A percentile compares a stretch with the other conserved stretches of the same genome.
These are phyloP conservation scores for Tenthredo livida DNA, from an alignment of 2,888 invertebrate genomes.

Conservation along the genomic window DNA sequence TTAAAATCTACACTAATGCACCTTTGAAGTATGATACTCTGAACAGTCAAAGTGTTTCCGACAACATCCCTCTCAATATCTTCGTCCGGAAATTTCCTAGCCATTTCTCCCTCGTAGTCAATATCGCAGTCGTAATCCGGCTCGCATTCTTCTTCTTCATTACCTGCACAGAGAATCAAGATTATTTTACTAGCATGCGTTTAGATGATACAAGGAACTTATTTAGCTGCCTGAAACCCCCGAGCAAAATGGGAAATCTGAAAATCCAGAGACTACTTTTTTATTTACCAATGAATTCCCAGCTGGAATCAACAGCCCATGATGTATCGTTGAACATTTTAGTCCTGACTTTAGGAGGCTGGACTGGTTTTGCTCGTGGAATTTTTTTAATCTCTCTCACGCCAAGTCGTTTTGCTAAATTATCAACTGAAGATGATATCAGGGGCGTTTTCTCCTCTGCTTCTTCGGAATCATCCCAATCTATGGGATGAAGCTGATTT, in stretches of 20 bases:
- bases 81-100: conserved; percentile 77
- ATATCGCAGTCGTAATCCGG: conserved; percentile 80
- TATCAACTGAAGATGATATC: conserved; percentile 86
- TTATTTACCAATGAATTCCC: conserved; percentile 91
- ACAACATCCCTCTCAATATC: conserved; percentile 77
- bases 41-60: conserved; percentile 84
- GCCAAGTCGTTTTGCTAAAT: conserved; percentile 78
- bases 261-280: conserved; percentile 54
- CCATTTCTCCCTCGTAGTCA: conserved; percentile 77
- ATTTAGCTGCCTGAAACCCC: neutral
- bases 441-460: conserved; percentile 75
- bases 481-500: conserved; percentile 72
- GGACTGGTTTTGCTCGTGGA: conserved; percentile 85
- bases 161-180: conserved; percentile 73
- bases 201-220: neutral
- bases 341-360: conserved; percentile 83
- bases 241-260: neutral
- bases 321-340: conserved; percentile 79
- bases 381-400: conserved; percentile 76
- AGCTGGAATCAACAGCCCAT: conserved; percentile 94
- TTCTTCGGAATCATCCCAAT: conserved; percentile 75
- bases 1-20: conserved; percentile 73
- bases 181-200: neutral
- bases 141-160: conserved; percentile 80
- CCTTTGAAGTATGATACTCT: conserved; percentile 89